Conservation (phyloP, 2,113 vertebrate genomes). For the Poicephalus meyeri region DNA sequence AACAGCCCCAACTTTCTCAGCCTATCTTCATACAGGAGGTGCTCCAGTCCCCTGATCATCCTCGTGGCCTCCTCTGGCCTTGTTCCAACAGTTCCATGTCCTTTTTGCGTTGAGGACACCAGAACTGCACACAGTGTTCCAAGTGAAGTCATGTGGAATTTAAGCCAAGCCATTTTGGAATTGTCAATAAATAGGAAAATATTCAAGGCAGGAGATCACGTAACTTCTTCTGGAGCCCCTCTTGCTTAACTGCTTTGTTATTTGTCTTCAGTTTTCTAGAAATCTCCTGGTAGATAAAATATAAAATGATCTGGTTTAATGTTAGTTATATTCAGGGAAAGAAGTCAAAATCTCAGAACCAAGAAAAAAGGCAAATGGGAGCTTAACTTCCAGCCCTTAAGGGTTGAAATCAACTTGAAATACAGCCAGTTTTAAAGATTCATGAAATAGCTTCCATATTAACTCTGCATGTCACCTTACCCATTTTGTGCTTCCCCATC, state of each 20-base stretch:
- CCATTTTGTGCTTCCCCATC: neutral
- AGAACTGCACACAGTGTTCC: no score
- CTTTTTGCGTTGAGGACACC: no score
- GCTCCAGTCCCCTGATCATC: no score
- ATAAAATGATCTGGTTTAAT: neutral
- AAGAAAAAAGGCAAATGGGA: neutral
- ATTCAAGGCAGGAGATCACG: neutral
- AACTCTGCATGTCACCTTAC: neutral
- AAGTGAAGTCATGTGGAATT: neutral
- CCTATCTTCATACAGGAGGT: no score
- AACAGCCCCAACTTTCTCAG: no score
- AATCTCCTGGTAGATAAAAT: neutral
- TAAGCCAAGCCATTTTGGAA: neutral
- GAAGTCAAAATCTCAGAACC: neutral
- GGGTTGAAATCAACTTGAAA: neutral
- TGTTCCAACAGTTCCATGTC: no score
- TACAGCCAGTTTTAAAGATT: neutral
- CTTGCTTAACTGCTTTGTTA: neutral
- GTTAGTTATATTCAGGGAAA: neutral
- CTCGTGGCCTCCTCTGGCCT: no score
- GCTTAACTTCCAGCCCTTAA: neutral
- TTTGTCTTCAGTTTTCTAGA: slow-evolving; percentile 12
- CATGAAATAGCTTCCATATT: neutral
- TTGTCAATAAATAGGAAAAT: neutral
- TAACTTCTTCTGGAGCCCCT: neutral